Evolutionary conservation across 2,888 invertebrate genomes (phyloP).

Genomic region (Napeogenes sylphis): DNA sequence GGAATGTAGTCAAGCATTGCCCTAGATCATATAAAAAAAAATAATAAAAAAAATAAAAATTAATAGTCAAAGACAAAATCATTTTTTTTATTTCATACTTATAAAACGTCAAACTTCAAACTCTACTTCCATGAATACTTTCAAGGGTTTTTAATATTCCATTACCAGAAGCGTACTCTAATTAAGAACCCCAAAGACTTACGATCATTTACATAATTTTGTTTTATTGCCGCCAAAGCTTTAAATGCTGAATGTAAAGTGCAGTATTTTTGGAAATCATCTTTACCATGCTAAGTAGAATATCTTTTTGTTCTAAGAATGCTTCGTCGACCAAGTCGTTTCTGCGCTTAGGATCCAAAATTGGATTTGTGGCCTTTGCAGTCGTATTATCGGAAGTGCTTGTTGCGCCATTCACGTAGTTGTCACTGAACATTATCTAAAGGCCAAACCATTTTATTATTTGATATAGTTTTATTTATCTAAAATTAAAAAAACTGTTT

Average conservation of each 20-base stretch:
- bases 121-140: not conserved
- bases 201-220: conserved; percentile 3
- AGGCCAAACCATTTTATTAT: not conserved
- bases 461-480: conserved; percentile 5
- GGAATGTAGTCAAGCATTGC: too few species aligned
- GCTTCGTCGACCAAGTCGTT: conserved; percentile 52
- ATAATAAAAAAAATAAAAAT: too few species aligned
- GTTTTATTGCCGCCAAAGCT: not conserved
- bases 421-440: not conserved
- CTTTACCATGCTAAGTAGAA: conserved; percentile 56
- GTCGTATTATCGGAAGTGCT: conserved; percentile 25
- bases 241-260: conserved; percentile 7
- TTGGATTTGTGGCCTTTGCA: conserved; percentile 26
- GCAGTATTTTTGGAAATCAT: conserved; percentile 2
- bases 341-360: conserved; percentile 42
- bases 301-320: conserved; percentile 60
- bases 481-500: conserved; percentile 3
- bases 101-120: not conserved
- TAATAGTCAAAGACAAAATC: too few species aligned
- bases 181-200: not conserved
- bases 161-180: not conserved
- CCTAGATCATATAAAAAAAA: too few species aligned
- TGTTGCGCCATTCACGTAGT: conserved; percentile 21
- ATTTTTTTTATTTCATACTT: too few species aligned
- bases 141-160: not conserved